Base-by-base conservation (phyloP, 2,888 invertebrate species). In the Elgonia sp. region DNA sequence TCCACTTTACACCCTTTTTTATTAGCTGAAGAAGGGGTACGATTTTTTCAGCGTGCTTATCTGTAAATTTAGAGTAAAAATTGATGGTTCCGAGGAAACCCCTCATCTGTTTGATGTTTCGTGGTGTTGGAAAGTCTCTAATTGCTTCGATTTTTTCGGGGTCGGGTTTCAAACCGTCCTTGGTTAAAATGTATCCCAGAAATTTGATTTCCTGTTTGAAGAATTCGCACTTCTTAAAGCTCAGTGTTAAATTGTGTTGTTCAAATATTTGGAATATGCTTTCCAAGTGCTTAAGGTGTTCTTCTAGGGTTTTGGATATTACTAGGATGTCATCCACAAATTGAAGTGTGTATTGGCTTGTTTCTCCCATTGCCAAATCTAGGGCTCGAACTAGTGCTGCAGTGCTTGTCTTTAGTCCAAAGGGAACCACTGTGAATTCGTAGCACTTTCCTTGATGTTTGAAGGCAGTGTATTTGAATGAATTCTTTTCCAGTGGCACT, bases 21-120 rank as follows among this genome's bases (percentile, higher is more conserved):
- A 42, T 42, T 42, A 42, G 42, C 10, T 42, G 8, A 9, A 42
- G 7, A 10, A 42, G 42, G 7, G 42, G 42, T 42, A 81, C 77
- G 12, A 62, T 75, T 29, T 73, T 50, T 3, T 67, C 12, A 0
- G 86, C 76, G 21, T 84, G 72, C 21, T 69, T 18, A 37, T 18
- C 60, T 0, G 79, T 57, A n/a, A 80, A 80, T 60, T 21, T 69
- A 1, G 69, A 55, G 9, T 80, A 80, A 21, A 79, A 55, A 40
- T 79, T 79, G 0, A 79, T 42, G 6, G 42, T 40, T 21, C 67
- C 67, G 16, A 67, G 18, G 18, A 79, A 79, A 9, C 67, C 67
- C n/a, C 39, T 2, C n/a, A 67, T 8, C 20, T 79, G 67, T 37
- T 42, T 67, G 4, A 42, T 5, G 40, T 60, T 80, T 39, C n/a